These are phyloP conservation scores for Hydrolagus colliei DNA, from an alignment of 2,797 vertebrate species.

Conservation along the genomic window DNA sequence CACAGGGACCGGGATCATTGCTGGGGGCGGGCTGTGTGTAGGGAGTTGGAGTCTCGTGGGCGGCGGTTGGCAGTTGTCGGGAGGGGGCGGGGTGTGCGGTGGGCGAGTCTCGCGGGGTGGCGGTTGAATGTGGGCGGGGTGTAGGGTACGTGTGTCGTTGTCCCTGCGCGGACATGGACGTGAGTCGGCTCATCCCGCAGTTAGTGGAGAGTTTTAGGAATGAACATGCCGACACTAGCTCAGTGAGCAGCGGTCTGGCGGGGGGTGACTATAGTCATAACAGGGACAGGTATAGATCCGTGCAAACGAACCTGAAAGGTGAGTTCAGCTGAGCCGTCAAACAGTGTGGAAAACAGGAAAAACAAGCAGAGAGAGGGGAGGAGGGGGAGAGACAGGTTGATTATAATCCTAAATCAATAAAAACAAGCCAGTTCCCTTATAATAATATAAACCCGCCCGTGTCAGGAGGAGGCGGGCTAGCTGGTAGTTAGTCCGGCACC, in stretches of 20 bases:
- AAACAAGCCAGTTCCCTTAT: too few species aligned
- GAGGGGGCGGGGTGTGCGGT: too few species aligned
- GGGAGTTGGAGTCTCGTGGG: background rate
- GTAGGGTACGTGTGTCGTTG: background rate
- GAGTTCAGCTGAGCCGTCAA: slow-evolving; percentile 27
- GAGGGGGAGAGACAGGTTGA: too few species aligned
- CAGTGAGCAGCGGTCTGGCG: slow-evolving; percentile 18
- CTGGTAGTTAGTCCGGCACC: too few species aligned
- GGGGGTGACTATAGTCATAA: slow-evolving; percentile 28
- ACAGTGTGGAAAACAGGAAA: too few species aligned
- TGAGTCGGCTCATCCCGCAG: slow-evolving; percentile 17
- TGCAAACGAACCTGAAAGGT: slow-evolving; percentile 29
- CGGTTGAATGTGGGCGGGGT: too few species aligned
- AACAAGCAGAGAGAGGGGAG: too few species aligned
- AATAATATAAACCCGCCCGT: too few species aligned
- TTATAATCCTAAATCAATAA: too few species aligned
- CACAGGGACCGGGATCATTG: background rate
- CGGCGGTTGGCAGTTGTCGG: background rate
- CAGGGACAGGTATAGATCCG: slow-evolving; percentile 27
- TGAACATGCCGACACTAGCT: background rate
- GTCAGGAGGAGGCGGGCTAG: too few species aligned
- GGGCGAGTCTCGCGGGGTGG: too few species aligned
- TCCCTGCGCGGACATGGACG: slow-evolving; percentile 17
- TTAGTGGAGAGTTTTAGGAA: slow-evolving; percentile 31
- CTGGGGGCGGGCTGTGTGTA: background rate